Conservation (phyloP, 2,113 vertebrate species). For the Rhinopomastus cyanomelas region DNA sequence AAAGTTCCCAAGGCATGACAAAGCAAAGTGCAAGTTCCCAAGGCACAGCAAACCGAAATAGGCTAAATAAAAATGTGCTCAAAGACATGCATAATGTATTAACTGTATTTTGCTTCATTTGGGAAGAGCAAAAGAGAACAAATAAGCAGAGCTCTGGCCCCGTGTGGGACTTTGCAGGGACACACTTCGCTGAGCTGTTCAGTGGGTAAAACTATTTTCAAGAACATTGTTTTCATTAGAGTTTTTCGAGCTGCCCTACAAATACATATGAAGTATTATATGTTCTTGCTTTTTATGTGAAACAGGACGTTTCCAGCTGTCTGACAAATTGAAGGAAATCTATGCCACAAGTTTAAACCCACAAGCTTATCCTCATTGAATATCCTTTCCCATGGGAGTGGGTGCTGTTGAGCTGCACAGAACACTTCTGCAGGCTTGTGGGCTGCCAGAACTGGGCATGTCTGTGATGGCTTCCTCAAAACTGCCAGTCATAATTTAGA, state of each 20-base stretch:
- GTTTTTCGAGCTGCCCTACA: neutral
- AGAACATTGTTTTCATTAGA: neutral
- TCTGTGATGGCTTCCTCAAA: neutral
- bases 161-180: slow-evolving; percentile 12
- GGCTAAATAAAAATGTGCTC: slow-evolving; percentile 28
- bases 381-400: neutral
- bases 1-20: slow-evolving; percentile 37
- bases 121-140: slow-evolving; percentile 60
- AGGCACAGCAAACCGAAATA: slow-evolving; percentile 16
- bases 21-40: slow-evolving; percentile 51
- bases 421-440: neutral
- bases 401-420: neutral
- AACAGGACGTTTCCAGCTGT: neutral
- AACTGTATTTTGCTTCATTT: slow-evolving; percentile 64
- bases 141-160: slow-evolving; percentile 22
- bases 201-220: neutral
- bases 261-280: neutral
- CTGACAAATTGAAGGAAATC: neutral
- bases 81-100: slow-evolving; percentile 56
- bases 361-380: neutral
- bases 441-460: neutral
- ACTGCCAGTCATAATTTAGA: neutral
- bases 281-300: neutral
- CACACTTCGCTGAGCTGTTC: neutral
- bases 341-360: neutral